A percentile compares a stretch with the other conserved stretches of the same genome.
These are phyloP conservation scores for Haliaeetus leucogaster DNA, from an alignment of 2,113 vertebrate species.

Conservation along the genomic window DNA sequence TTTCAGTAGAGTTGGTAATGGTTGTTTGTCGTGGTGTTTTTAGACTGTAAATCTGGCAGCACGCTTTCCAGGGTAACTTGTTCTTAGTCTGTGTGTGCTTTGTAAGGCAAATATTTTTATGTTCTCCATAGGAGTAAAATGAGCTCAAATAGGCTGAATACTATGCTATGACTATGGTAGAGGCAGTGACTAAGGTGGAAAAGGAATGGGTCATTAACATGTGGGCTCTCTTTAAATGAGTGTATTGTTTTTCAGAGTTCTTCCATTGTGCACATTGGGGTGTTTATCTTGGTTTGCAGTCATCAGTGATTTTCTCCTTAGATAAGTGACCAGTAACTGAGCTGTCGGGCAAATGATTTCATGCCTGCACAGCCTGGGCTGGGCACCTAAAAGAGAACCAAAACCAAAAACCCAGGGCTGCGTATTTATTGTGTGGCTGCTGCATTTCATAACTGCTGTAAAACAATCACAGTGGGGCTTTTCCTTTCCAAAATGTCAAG, in stretches of 20 bases:
- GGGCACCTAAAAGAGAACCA: conserved; percentile 7
- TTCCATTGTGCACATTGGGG: not conserved
- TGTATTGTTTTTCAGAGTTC: not conserved
- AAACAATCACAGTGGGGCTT: conserved; percentile 43
- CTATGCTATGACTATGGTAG: not conserved
- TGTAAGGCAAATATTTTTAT: not conserved
- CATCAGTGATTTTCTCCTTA: conserved; percentile 33
- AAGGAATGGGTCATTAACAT: not conserved
- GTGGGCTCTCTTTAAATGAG: not conserved
- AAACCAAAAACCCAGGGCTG: not conserved
- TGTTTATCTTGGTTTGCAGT: conserved; percentile 45
- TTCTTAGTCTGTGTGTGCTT: not conserved
- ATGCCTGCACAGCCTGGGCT: not conserved
- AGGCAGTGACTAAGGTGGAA: not conserved
- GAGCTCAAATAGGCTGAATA: not conserved
- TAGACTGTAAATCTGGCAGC: not conserved
- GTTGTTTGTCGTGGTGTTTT: not conserved
- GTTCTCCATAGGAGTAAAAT: not conserved
- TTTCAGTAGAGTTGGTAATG: not conserved
- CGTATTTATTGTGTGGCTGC: conserved; percentile 25
- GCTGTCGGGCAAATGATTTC: not conserved
- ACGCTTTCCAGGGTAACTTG: not conserved
- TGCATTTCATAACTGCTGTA: conserved; percentile 36
- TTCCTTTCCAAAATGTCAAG: conserved; percentile 56
- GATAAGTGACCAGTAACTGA: conserved; percentile 33